A percentile compares a stretch with the other conserved stretches of the same genome.
phyloP scores from a whole-genome alignment of 2,797 vertebrate species.

The Epinephelus coioides region DNA sequence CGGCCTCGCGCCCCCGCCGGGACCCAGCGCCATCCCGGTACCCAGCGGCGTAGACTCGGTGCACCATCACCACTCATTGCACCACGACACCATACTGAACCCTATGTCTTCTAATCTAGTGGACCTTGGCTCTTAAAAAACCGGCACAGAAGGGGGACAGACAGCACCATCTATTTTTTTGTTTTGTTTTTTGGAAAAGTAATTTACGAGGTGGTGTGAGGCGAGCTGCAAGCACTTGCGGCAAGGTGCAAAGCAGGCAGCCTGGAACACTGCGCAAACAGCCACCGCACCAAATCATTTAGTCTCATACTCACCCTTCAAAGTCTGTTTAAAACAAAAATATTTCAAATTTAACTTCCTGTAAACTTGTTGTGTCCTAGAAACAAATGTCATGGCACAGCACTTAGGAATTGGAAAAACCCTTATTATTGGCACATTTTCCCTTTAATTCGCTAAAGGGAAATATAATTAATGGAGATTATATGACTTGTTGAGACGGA shows the following conservation, averaged over 20 bases:
- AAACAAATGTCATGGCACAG: conserved; percentile 44
- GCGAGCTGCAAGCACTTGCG: conserved; percentile 80
- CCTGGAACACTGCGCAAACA: conserved; percentile 71
- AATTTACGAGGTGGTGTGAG: conserved; percentile 69
- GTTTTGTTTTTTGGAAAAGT: conserved; percentile 36
- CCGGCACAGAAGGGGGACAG: conserved; percentile 29
- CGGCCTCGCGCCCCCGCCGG: conserved; percentile 95
- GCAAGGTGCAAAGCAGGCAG: conserved; percentile 58
- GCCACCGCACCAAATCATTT: conserved; percentile 63
- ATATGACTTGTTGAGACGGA: conserved; percentile 42
- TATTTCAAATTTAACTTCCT: conserved; percentile 22
- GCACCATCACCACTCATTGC: conserved; percentile 97
- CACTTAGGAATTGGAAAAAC: conserved; percentile 49
- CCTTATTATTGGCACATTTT: conserved; percentile 5
- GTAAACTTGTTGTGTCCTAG: conserved; percentile 35
- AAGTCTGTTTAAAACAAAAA: conserved; percentile 18
- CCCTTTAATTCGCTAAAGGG: conserved; percentile 26
- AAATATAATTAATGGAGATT: conserved; percentile 21
- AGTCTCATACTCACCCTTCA: conserved; percentile 55
- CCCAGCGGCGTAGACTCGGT: conserved; percentile 90
- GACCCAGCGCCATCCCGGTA: conserved; percentile 96
- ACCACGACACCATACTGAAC: conserved; percentile 99
- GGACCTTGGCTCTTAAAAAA: conserved; percentile 96
- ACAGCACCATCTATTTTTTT: conserved; percentile 18
- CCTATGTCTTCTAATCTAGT: conserved; percentile 99